A percentile compares a stretch with the other conserved stretches of the same genome.
Evolutionary conservation across 2,888 invertebrate species (phyloP).

Genomic region (Sarcophaga variegata): DNA sequence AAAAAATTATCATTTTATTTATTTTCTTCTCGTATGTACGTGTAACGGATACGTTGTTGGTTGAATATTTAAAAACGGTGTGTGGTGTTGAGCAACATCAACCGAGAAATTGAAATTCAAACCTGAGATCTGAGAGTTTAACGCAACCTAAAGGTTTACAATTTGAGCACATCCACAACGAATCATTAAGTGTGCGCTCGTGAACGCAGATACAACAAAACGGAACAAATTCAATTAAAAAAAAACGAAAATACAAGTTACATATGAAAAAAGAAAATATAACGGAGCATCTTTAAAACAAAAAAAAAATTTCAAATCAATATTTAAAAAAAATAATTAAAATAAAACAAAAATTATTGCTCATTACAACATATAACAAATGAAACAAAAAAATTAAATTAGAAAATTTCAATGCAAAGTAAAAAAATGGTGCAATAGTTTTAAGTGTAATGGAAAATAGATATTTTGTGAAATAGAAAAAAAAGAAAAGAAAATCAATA

Average conservation of each 20-base stretch:
- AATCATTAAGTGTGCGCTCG: conserved; percentile 79
- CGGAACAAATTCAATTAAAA: conserved; percentile 50
- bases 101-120: conserved; percentile 11
- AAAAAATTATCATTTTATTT: conserved; percentile 21
- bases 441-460: conserved; percentile 56
- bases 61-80: conserved; percentile 44
- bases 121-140: conserved; percentile 53
- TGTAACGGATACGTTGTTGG: conserved; percentile 72
- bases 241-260: conserved; percentile 64
- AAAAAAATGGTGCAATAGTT: conserved; percentile 70
- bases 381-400: not conserved
- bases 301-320: conserved; percentile 11
- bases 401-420: conserved; percentile 41
- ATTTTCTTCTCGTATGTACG: conserved; percentile 51
- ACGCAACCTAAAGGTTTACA: conserved; percentile 67
- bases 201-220: conserved; percentile 77
- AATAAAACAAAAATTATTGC: conserved; percentile 41
- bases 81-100: conserved; percentile 28
- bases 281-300: conserved; percentile 54
- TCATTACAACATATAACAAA: conserved; percentile 27
- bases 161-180: conserved; percentile 61
- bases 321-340: conserved; percentile 8
- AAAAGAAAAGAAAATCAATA: conserved; percentile 30
- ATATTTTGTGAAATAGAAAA: conserved; percentile 63
- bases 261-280: conserved; percentile 47